Evolutionary conservation across 2,888 invertebrate genomes (phyloP).

Genomic region (Lithophane semibrunnea): DNA sequence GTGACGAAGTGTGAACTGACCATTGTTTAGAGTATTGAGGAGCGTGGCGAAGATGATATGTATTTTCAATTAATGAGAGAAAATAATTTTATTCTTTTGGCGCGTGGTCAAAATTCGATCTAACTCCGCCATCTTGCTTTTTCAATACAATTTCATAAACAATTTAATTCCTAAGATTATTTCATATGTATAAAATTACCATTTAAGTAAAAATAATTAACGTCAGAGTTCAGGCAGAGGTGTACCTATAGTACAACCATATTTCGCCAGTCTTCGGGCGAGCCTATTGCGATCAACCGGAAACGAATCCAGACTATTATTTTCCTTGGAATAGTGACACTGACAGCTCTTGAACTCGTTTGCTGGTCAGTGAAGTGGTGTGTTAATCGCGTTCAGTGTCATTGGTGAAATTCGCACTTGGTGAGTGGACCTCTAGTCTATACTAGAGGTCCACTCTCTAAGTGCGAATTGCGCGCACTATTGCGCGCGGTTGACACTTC

Average conservation of each 20-base stretch:
- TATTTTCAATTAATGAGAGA: not conserved
- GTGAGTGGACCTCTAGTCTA: too few relatives aligned
- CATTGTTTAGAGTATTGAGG: constrained; percentile 28
- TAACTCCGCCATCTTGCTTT: not conserved
- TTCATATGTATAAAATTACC: not conserved
- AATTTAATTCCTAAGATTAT: not conserved
- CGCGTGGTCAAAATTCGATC: not conserved
- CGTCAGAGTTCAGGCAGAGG: not conserved
- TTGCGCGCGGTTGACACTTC: too few relatives aligned
- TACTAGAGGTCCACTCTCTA: too few relatives aligned
- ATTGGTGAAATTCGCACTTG: too few relatives aligned
- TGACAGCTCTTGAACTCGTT: too few relatives aligned
- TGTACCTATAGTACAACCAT: not conserved
- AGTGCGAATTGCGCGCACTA: too few relatives aligned
- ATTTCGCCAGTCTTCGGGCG: not conserved
- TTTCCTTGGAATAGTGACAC: too few relatives aligned
- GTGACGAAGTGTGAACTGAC: constrained; percentile 13
- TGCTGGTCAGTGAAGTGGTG: too few relatives aligned
- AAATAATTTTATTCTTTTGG: not conserved
- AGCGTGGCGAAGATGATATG: not conserved
- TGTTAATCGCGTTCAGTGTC: too few relatives aligned
- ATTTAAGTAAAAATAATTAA: not conserved
- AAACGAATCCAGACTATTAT: not conserved
- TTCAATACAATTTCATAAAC: not conserved
- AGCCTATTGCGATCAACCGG: not conserved